A percentile compares a stretch with the other conserved stretches of the same genome.
phyloP scores from a whole-genome alignment of 2,113 vertebrate genomes.

The Peromyscus maniculatus region DNA sequence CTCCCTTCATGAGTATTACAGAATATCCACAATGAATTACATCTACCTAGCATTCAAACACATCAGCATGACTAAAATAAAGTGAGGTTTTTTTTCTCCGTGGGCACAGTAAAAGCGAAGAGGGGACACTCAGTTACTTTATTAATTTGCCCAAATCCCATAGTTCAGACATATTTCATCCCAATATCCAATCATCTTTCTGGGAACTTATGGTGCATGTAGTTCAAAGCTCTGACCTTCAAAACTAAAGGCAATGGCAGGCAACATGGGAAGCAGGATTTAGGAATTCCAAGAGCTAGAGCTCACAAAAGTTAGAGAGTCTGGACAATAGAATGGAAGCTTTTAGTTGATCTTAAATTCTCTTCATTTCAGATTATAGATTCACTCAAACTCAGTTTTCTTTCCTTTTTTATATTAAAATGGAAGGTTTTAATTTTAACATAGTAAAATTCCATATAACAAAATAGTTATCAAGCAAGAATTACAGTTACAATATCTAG shows the following conservation, averaged over 20 bases:
- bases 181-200: not conserved
- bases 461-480: too few relatives aligned
- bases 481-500: too few relatives aligned
- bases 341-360: not conserved
- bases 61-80: not conserved
- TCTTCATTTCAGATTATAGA: not conserved
- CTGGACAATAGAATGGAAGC: not conserved
- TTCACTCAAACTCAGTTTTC: not conserved
- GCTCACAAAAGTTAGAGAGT: slow-evolving; percentile 11
- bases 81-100: not conserved
- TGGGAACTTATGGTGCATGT: not conserved
- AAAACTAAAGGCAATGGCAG: not conserved
- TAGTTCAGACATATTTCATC: not conserved
- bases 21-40: not conserved
- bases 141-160: not conserved
- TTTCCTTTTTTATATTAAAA: not conserved
- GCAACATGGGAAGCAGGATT: not conserved
- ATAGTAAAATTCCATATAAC: too few relatives aligned
- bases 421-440: too few relatives aligned
- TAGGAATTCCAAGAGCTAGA: not conserved
- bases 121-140: not conserved
- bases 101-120: not conserved
- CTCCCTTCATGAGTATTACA: not conserved
- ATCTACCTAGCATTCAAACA: not conserved
- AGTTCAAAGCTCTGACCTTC: not conserved